A percentile compares a stretch with the other conserved stretches of the same genome.
phyloP scores from a whole-genome alignment of 2,888 invertebrate species.

The Branchipolynoe longqiensis region DNA sequence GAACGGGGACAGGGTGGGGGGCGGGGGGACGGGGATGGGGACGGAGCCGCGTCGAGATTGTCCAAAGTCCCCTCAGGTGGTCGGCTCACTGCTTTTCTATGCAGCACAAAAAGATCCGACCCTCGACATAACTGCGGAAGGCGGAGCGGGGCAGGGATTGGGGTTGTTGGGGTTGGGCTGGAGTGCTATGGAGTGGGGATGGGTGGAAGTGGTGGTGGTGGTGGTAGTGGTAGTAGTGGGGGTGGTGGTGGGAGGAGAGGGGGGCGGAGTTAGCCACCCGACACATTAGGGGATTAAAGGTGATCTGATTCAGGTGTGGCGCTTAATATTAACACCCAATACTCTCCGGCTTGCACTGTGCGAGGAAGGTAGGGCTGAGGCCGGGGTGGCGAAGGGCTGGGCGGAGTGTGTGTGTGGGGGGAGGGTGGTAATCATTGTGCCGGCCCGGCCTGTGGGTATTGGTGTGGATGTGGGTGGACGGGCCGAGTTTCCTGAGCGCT shows the following conservation, averaged over 20 bases:
- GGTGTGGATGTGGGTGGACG: slow-evolving; percentile 48
- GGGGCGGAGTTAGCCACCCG: slow-evolving; percentile 42
- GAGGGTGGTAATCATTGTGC: no score
- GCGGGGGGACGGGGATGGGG: no score
- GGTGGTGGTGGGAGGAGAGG: no score
- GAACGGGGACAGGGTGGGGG: no score
- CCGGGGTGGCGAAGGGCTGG: no score
- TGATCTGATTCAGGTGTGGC: slow-evolving; percentile 53
- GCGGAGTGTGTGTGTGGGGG: no score
- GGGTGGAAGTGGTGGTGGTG: no score
- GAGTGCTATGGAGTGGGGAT: no score
- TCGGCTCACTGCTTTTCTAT: slow-evolving; percentile 12
- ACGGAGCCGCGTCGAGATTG: slow-evolving; percentile 13
- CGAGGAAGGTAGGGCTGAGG: no score
- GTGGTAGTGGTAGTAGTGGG: no score
- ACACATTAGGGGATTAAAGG: slow-evolving; percentile 48
- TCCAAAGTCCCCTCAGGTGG: slow-evolving; percentile 24
- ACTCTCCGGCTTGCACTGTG: slow-evolving; percentile 28
- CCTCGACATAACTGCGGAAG: slow-evolving; percentile 31
- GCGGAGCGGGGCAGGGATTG: slow-evolving; percentile 29
- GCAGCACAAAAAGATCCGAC: slow-evolving; percentile 37
- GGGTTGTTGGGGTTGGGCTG: no score
- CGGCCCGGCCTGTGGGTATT: no score
- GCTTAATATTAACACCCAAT: slow-evolving; percentile 54
- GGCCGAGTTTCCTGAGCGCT: slow-evolving; percentile 33